Base-by-base conservation (phyloP, 2,113 vertebrate species). In the Illadopsis cleaveri region DNA sequence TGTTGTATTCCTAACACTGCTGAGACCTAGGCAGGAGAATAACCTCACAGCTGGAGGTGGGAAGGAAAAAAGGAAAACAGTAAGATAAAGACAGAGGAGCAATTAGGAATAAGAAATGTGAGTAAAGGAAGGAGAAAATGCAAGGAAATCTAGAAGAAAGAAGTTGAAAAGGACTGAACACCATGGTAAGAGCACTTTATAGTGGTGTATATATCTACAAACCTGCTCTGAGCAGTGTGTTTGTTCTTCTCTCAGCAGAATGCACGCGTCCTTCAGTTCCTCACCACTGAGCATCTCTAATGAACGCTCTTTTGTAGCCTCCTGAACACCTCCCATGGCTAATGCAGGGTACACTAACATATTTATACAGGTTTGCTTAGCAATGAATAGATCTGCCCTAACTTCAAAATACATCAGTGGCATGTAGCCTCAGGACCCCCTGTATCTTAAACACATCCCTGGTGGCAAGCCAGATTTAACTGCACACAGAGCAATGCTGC, bases 341-440 rank as follows among this genome's bases (percentile, higher is more conserved):
- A 57, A 61, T 45, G 70, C 45, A 76, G 68, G 69, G 23, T 25
- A 23, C 0, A 0, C 65, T 40, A 71, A 48, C 6, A 2, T 37
- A 33, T 54, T 61, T 72, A 45, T 72, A 65, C 82, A 87, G 58
- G 50, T 65, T 91, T 91, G 38, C 61, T 90, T 80, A 72, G 78
- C 40, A 89, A 40, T 76, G 57, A 86, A 60, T 33, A 75, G 57
- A 72, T 89, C 65, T 89, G 61, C 73, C 61, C 44, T 91, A 47
- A 47, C 91, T 94, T 91, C 93, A 91, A 94, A 94, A 70, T 27
- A 48, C 81, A 76, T 82, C 91, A 75, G 68, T 56, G 68, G 80
- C 56, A 30, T 10, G 70, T 75, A 91, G 88, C 93, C 86, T 90
- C 72, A 81, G 93, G 94, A 95, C 57, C 73, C 54, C 73, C 54